These are phyloP conservation scores for Sylvietta virens DNA, from an alignment of 2,113 vertebrate species.

Conservation along the genomic window DNA sequence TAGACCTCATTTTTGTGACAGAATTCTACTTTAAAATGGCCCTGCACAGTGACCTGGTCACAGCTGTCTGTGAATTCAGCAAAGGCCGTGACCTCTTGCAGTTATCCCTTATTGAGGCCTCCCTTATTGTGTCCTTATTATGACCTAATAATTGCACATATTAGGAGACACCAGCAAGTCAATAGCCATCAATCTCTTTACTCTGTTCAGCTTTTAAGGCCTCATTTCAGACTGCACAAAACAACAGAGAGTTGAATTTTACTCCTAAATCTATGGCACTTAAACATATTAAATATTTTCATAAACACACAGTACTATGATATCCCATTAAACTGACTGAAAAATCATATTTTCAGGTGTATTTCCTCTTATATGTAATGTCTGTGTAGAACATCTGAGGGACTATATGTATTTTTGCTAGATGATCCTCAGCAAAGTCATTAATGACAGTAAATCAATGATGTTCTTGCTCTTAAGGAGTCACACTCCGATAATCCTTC, in stretches of 20 bases:
- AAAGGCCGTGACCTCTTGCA: neutral
- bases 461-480: neutral
- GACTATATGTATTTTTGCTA: neutral
- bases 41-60: neutral
- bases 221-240: neutral
- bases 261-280: neutral
- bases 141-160: neutral
- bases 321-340: neutral
- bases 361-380: neutral
- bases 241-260: neutral
- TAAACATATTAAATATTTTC: neutral
- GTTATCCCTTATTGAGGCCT: neutral
- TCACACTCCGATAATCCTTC: neutral
- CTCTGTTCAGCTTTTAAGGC: neutral
- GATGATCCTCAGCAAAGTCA: neutral
- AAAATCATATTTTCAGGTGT: neutral
- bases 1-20: neutral
- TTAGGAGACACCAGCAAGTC: neutral
- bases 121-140: too few species aligned
- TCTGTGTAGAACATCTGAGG: neutral
- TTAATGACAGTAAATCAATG: neutral
- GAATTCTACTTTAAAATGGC: neutral
- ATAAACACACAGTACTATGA: neutral
- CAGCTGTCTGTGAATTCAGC: neutral
- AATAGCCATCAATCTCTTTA: neutral